Base-by-base conservation (phyloP, 2,888 invertebrate genomes). In the Aquatica leii region DNA sequence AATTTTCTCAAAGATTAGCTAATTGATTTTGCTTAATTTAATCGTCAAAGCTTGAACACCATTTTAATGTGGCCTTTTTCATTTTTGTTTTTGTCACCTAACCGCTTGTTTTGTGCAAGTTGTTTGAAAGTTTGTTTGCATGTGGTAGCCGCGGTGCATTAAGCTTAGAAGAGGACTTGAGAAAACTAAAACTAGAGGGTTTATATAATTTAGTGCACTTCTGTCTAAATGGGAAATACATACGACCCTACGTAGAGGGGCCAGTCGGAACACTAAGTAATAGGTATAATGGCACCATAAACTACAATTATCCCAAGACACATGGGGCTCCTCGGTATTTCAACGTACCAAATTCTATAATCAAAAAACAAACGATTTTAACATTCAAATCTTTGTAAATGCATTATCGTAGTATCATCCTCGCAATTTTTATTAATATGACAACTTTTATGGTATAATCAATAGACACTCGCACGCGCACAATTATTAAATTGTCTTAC, bases 261-360 rank as follows among this genome's bases (percentile, higher is more conserved):
- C 24, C 24, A 24, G 50, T 51, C 62, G 59, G 56, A 61, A 70
- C 72, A 71, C 71, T 76, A 73, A 74, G 74, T 76, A 74, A 76
- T 76, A 76, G 72, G 69, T 70, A 74, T 76, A 76, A 76, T 76
- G 74, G 74, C 62, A 50, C 72, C 70, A 74, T 76, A 76, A 76
- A 74, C 73, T 71, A 74, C 74, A 74, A 74, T 76, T 74, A 74
- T 71, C 62, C 65, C 55, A 63, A 67, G 73, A 72, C 72, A 73
- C 70, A 72, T 69, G 67, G 71, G 69, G 61, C 66, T 54, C 62
- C 48, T 56, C n/a, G n/a, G n/a, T 53, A 60, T 64, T 64, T 54
- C 21, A 37, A 55, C 49, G 41, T 53, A 15, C 9, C 41, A 46
- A 31, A 17, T 24, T 59, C 12, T 34, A 21, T 41, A 11, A 31